Evolutionary conservation across 2,888 invertebrate species (phyloP).

Genomic region (Gasteruption jaculator): DNA sequence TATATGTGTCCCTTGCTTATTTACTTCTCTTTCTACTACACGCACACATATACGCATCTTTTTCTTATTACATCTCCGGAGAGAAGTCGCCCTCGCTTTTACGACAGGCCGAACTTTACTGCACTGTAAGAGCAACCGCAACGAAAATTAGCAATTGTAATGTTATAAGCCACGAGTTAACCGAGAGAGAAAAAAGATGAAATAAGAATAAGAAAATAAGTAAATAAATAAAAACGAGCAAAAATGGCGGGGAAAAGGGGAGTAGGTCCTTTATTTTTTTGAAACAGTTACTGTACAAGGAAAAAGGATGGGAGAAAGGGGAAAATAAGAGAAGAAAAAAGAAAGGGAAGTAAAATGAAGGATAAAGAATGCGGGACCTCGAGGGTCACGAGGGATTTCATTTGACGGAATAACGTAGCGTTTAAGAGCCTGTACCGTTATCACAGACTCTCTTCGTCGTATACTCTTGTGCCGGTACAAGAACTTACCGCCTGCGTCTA

Average conservation of each 20-base stretch:
- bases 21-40: too few relatives aligned
- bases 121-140: conserved; percentile 37
- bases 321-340: conserved; percentile 20
- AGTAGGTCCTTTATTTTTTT: too few relatives aligned
- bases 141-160: conserved; percentile 50
- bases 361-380: conserved; percentile 34
- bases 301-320: conserved; percentile 4
- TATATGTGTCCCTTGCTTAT: too few relatives aligned
- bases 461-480: too few relatives aligned
- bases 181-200: conserved; percentile 21
- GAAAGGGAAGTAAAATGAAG: conserved; percentile 19
- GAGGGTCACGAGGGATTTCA: conserved; percentile 47
- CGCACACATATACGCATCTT: too few relatives aligned
- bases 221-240: conserved; percentile 4
- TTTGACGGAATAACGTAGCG: conserved; percentile 49
- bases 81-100: conserved; percentile 42
- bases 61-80: too few relatives aligned
- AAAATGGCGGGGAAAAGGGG: conserved; percentile 8
- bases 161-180: conserved; percentile 40
- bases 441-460: too few relatives aligned
- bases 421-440: conserved; percentile 50
- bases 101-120: conserved; percentile 45
- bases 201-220: conserved; percentile 12
- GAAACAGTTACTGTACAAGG: too few relatives aligned
- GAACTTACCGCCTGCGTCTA: too few relatives aligned